phyloP scores from a whole-genome alignment of 1,140 invertebrate genomes.

The Drosophila ambigua region DNA sequence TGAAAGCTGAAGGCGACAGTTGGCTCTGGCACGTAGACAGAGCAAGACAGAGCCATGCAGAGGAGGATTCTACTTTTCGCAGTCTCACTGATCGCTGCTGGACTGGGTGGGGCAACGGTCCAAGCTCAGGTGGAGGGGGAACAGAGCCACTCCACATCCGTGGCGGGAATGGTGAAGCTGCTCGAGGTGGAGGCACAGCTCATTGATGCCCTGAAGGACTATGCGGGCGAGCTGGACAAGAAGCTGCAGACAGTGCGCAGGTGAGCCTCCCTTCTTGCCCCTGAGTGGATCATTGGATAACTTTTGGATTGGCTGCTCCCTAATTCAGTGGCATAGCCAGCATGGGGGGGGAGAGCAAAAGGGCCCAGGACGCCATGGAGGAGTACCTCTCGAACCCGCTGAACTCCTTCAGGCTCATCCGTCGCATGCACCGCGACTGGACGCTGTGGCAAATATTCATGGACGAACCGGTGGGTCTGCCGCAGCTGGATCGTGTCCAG shows the following conservation, averaged over 20 bases:
- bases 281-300: not conserved
- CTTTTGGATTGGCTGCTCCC: not conserved
- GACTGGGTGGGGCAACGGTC: not conserved
- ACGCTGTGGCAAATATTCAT: slow-evolving; percentile 59
- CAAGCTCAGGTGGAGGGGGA: slow-evolving; percentile 24
- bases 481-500: slow-evolving; percentile 87
- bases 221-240: slow-evolving; percentile 85
- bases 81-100: not conserved
- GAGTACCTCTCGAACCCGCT: slow-evolving; percentile 69
- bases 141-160: slow-evolving; percentile 87
- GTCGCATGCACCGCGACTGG: slow-evolving; percentile 74
- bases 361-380: slow-evolving; percentile 89
- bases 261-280: slow-evolving; percentile 18
- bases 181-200: slow-evolving; percentile 93
- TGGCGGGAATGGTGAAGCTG: slow-evolving; percentile 94
- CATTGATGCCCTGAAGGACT: slow-evolving; percentile 91
- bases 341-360: slow-evolving; percentile 88
- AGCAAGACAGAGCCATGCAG: slow-evolving; percentile 19
- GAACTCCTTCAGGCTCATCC: slow-evolving; percentile 65
- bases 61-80: slow-evolving; percentile 16
- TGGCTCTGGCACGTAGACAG: slow-evolving; percentile 44
- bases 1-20: slow-evolving; percentile 33
- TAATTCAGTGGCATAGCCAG: slow-evolving; percentile 26
- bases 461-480: slow-evolving; percentile 68
- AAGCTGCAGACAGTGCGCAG: slow-evolving; percentile 61